Evolutionary conservation across 1,140 invertebrate genomes (phyloP), one percentile per base, ranked within the genome.

Genomic region (Geopemphigus sp.): DNA sequence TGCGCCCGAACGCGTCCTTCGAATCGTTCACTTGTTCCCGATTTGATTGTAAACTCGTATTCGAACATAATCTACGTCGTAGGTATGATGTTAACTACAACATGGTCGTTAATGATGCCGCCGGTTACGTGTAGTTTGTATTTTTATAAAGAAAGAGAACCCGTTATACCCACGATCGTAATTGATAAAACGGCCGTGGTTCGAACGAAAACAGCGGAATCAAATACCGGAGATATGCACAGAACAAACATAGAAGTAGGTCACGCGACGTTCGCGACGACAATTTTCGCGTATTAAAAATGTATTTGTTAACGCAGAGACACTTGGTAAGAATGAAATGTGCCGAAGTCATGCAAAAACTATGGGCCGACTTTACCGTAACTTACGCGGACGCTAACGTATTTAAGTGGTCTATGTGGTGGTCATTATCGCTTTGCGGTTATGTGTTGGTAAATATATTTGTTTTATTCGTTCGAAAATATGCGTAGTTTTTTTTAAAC

Each of bases 401-500:
- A 32, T 59, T 82, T 15, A 81, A 80, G 57, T 82, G 82, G 82
- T 81, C 82, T 8, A 11, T 80, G 11, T 82, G 80, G 80, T 82
- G 80, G 82, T 61, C 73, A 29, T 50, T 82, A 6, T 76, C 80
- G 26, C 56, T 68, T 26, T 54, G 72, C 26, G 82, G 82, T n/a
- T 81, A 81, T 80, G 66, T 78, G 63, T 45, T 78, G 61, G 81
- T 80, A 76, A 50, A 61, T 68, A 61, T 45, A 50, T 15, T 59
- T 56, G 11, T 45, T 45, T 45, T 45, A 45, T 45, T 45, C 5
- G 11, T 45, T 5, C 39, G 39, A 45, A n/a, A n/a, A n/a, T n/a
- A n/a, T 45, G 11, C 39, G 39, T 45, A 45, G 5, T 5, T 45
- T 47, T 70, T 47, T 11, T 47, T 70, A 22, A n/a, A n/a, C n/a